These are phyloP conservation scores for Neocrepidodera transversa DNA, from an alignment of 2,888 invertebrate genomes.

Conservation along the genomic window DNA sequence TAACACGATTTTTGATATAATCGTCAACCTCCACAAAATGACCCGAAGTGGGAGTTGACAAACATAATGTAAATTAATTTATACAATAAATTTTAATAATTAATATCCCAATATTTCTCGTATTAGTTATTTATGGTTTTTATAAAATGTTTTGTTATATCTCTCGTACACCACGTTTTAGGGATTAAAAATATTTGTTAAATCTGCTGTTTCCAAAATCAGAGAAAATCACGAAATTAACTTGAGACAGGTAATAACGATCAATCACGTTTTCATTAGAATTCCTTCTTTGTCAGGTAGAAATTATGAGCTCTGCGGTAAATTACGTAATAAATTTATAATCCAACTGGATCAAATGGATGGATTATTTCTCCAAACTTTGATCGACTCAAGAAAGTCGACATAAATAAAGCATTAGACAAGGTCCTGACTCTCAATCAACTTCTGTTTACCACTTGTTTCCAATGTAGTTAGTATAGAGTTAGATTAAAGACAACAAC, in stretches of 20 bases:
- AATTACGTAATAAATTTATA: slow-evolving; percentile 1
- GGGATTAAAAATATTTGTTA: too few relatives aligned
- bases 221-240: neutral
- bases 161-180: too few relatives aligned
- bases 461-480: neutral
- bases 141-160: too few relatives aligned
- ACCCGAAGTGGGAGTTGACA: too few relatives aligned
- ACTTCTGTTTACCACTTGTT: neutral
- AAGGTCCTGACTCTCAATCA: neutral
- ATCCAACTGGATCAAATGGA: neutral
- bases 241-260: slow-evolving; percentile 5
- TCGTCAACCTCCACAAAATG: too few relatives aligned
- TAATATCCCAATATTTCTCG: too few relatives aligned
- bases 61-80: too few relatives aligned
- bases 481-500: slow-evolving; percentile 1
- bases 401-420: slow-evolving; percentile 2
- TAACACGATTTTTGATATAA: too few relatives aligned
- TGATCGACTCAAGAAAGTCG: neutral
- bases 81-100: too few relatives aligned
- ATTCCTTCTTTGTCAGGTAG: slow-evolving; percentile 4
- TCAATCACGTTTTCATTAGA: slow-evolving; percentile 17
- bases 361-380: neutral
- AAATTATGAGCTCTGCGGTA: slow-evolving; percentile 1
- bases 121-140: too few relatives aligned
- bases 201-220: too few relatives aligned